These are phyloP conservation scores for Hylia prasina DNA, from an alignment of 2,113 vertebrate species.

Conservation along the genomic window DNA sequence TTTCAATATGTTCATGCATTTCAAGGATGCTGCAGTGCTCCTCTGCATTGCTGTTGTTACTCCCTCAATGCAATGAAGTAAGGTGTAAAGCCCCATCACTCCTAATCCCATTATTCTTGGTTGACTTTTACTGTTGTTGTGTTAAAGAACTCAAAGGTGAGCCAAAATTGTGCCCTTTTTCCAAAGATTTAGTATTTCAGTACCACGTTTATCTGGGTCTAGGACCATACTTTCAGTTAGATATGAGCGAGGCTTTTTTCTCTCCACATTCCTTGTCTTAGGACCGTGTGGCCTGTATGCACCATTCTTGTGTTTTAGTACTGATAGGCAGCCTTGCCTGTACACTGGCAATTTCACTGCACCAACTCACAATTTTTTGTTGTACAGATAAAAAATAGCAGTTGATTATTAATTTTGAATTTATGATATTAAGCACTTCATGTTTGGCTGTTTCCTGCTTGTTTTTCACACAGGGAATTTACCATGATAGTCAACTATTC, in stretches of 20 bases:
- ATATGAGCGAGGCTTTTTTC: background rate
- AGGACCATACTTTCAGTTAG: background rate
- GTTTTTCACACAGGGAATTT: background rate
- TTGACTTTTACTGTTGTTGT: background rate
- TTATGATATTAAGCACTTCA: background rate
- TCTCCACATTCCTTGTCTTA: background rate
- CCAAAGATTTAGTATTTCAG: background rate
- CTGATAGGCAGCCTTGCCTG: background rate
- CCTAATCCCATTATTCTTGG: background rate
- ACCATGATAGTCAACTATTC: background rate
- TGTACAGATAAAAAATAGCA: background rate
- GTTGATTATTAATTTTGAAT: background rate
- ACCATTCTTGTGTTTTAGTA: background rate
- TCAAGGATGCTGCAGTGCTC: background rate
- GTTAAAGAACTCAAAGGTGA: background rate
- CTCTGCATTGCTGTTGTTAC: background rate
- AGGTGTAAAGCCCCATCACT: background rate
- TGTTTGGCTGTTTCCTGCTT: background rate
- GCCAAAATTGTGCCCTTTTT: background rate
- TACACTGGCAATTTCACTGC: background rate
- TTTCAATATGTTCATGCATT: background rate
- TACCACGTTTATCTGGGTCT: background rate
- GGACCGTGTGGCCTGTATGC: accelerated
- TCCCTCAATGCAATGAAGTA: background rate
- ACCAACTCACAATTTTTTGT: background rate